A percentile compares a stretch with the other conserved stretches of the same genome.
These are phyloP conservation scores for Xestia ashworthii DNA, from an alignment of 2,888 invertebrate genomes.

Conservation along the genomic window DNA sequence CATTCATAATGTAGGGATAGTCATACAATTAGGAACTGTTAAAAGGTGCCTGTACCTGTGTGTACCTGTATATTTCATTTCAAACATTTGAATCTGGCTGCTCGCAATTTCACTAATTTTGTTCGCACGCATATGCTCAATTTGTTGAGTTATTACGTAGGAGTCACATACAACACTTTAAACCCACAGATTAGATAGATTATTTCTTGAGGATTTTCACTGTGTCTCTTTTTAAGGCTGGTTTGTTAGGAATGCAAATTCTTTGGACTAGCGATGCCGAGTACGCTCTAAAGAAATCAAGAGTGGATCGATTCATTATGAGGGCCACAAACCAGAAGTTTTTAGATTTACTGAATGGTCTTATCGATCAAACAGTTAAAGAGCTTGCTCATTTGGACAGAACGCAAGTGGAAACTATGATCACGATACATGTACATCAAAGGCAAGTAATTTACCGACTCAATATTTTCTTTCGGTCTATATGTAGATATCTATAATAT, in stretches of 20 bases:
- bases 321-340: constrained; percentile 94
- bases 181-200: not conserved
- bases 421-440: constrained; percentile 98
- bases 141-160: not conserved
- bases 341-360: constrained; percentile 94
- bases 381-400: constrained; percentile 94
- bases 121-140: not conserved
- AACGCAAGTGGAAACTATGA: constrained; percentile 96
- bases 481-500: not conserved
- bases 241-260: constrained; percentile 95
- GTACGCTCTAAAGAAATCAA: constrained; percentile 93
- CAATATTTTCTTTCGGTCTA: not conserved
- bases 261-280: constrained; percentile 96
- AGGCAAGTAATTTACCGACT: constrained; percentile 83
- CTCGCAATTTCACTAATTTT: no score
- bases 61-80: not conserved
- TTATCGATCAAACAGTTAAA: constrained; percentile 96
- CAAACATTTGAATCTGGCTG: not conserved
- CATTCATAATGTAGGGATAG: not conserved
- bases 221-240: constrained; percentile 90
- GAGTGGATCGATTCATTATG: constrained; percentile 94
- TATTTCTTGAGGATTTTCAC: not conserved
- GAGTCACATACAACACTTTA: not conserved
- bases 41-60: not conserved
- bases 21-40: not conserved